These are phyloP conservation scores for Calameuta idolon DNA, from an alignment of 2,888 invertebrate genomes.

Conservation along the genomic window DNA sequence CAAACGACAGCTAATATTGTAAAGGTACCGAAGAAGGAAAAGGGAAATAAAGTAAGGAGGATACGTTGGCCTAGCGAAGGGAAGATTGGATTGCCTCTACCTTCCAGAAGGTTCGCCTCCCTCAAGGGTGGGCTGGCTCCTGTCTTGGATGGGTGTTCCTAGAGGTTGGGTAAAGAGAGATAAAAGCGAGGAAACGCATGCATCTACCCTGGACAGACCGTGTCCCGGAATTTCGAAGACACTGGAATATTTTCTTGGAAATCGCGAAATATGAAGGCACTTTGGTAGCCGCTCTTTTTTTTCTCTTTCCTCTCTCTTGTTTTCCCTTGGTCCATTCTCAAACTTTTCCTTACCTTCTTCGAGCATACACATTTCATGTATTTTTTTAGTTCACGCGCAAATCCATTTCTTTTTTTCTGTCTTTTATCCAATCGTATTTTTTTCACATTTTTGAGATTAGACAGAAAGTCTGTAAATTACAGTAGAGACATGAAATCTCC, in stretches of 20 bases:
- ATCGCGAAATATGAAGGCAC: constrained; percentile 18
- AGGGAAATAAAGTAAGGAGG: constrained; percentile 11
- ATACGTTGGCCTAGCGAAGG: constrained; percentile 12
- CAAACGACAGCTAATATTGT: constrained; percentile 11
- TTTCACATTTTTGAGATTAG: not conserved
- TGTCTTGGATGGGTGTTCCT: not conserved
- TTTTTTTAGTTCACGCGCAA: not conserved
- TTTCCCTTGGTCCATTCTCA: not conserved
- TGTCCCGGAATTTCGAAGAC: constrained; percentile 8
- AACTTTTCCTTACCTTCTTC: not conserved
- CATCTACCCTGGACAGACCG: not conserved
- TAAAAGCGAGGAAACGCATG: not conserved
- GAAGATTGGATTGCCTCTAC: constrained; percentile 21
- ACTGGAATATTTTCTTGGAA: constrained; percentile 21
- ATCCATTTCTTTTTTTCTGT: not conserved
- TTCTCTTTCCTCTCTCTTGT: not conserved
- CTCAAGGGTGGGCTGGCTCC: not conserved
- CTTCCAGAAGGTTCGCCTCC: not conserved
- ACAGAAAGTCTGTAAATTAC: not conserved
- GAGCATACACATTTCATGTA: too few relatives aligned
- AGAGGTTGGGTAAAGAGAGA: not conserved
- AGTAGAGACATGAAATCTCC: too few relatives aligned
- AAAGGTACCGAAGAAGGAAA: constrained; percentile 1
- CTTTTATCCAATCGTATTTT: not conserved
- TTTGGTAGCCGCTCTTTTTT: constrained; percentile 15